Evolutionary conservation across 2,797 vertebrate genomes (phyloP).

Genomic region (Menidia menidia): DNA sequence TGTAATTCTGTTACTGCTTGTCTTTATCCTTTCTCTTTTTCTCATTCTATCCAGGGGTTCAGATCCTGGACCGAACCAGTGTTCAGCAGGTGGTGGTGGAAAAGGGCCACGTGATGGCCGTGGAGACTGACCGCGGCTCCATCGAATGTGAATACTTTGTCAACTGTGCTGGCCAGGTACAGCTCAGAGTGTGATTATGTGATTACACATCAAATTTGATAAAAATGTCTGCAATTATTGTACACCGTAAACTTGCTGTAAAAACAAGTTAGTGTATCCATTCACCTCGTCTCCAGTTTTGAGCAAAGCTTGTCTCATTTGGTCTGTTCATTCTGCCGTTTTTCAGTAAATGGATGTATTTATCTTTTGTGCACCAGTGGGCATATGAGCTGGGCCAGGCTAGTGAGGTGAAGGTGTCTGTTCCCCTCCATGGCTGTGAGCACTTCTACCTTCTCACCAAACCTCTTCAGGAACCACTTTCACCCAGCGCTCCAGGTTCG

Average conservation of each 20-base stretch:
- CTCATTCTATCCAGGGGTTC: slow-evolving; percentile 84
- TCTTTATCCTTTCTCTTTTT: neutral
- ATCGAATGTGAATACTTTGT: slow-evolving; percentile 94
- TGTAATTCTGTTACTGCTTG: neutral
- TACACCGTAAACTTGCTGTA: no score
- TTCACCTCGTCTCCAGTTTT: neutral
- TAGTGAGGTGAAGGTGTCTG: slow-evolving; percentile 90
- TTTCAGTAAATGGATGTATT: neutral
- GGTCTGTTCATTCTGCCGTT: neutral
- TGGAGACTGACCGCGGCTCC: slow-evolving; percentile 91
- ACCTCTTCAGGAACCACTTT: slow-evolving; percentile 85
- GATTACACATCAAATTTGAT: neutral
- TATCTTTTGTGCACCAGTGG: slow-evolving; percentile 84
- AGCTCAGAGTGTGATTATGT: neutral
- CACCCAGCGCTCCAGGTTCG: slow-evolving; percentile 87
- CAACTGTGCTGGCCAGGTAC: slow-evolving; percentile 96
- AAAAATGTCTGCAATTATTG: no score
- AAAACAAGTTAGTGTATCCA: neutral
- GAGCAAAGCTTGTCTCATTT: neutral
- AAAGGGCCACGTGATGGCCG: slow-evolving; percentile 87
- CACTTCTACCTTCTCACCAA: slow-evolving; percentile 98
- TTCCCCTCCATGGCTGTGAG: slow-evolving; percentile 96
- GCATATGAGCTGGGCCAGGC: slow-evolving; percentile 96
- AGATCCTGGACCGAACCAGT: slow-evolving; percentile 90
- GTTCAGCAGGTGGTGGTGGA: slow-evolving; percentile 90